Evolutionary conservation across 2,113 vertebrate genomes (phyloP).

Genomic region (rat (Rattus norvegicus)): GRCr8 NC_086031.1:98754001-98754500

Average conservation of each 20-base stretch:
- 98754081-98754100: neutral
- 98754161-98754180: neutral
- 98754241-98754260: neutral
- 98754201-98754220: neutral
- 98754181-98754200: neutral
- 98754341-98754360: too few relatives aligned
- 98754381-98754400: neutral
- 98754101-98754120: constrained; percentile 46
- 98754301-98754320: neutral
- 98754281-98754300: neutral
- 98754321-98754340: neutral
- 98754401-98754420: neutral
- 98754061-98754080: constrained; percentile 24
- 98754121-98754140: neutral
- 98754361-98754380: neutral
- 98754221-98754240: neutral
- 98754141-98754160: neutral
- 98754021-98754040: neutral
- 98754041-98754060: neutral
- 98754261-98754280: too few relatives aligned
- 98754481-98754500: neutral
- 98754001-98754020: neutral
- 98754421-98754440: neutral
- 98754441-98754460: neutral
- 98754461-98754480: neutral